Evolutionary conservation across 2,797 vertebrate genomes (phyloP).

Genomic region (Scyliorhinus canicula): DNA sequence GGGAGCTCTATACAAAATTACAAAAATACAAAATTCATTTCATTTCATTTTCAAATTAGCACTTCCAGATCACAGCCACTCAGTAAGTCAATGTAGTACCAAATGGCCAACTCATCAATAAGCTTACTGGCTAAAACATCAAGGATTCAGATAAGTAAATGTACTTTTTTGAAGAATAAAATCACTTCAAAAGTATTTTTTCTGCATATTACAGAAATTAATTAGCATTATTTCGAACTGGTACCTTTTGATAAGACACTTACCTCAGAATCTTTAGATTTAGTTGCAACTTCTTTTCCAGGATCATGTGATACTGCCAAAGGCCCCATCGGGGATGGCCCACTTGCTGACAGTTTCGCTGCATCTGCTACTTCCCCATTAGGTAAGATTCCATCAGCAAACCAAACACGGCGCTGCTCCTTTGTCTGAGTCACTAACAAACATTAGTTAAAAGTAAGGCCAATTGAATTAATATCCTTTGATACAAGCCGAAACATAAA

Average conservation of each 20-base stretch:
- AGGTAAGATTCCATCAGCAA: conserved; percentile 89
- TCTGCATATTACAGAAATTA: neutral
- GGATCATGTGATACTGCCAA: conserved; percentile 68
- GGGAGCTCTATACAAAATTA: neutral
- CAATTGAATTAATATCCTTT: neutral
- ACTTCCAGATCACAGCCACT: neutral
- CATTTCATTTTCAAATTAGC: no score
- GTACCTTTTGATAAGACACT: conserved; percentile 39
- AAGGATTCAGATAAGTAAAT: neutral
- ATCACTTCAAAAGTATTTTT: neutral
- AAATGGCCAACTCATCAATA: neutral
- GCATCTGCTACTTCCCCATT: conserved; percentile 87
- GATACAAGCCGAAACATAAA: neutral
- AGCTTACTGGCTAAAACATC: neutral
- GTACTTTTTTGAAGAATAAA: neutral
- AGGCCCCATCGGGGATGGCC: conserved; percentile 65
- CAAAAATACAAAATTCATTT: no score
- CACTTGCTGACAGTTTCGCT: conserved; percentile 67
- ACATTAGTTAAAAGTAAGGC: neutral
- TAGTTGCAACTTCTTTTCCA: conserved; percentile 67
- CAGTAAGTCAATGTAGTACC: neutral
- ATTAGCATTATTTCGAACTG: neutral
- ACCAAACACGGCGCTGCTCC: conserved; percentile 95
- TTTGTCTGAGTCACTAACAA: conserved; percentile 58
- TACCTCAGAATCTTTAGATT: conserved; percentile 69